Conservation (phyloP, 1,140 invertebrate genomes). For the Drosophila punjabiensis region DNA sequence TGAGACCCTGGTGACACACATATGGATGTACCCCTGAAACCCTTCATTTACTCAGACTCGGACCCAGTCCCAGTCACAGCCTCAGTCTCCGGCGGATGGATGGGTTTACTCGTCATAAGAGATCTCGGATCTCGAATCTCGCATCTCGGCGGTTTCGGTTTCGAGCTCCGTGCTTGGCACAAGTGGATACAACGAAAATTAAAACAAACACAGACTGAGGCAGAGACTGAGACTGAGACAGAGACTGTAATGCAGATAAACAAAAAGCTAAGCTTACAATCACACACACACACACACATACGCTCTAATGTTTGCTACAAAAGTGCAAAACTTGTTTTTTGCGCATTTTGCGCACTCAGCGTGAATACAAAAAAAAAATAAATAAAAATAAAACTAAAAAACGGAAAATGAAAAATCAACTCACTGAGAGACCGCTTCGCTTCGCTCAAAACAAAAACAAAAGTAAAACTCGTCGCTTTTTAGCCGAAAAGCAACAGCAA, state of each 20-base stretch:
- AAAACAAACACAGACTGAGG: conserved; percentile 68
- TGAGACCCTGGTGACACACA: conserved; percentile 19
- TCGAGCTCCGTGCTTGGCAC: conserved; percentile 73
- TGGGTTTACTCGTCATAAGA: conserved; percentile 10
- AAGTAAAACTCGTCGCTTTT: conserved; percentile 55
- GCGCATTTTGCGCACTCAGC: conserved; percentile 82
- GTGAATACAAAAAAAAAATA: conserved; percentile 37
- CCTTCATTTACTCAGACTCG: conserved; percentile 3
- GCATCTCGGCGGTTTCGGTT: conserved; percentile 59
- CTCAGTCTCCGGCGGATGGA: conserved; percentile 21
- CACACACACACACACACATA: conserved; percentile 18
- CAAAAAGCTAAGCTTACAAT: conserved; percentile 61
- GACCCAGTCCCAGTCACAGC: background rate
- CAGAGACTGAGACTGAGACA: conserved; percentile 40
- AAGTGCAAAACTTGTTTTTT: conserved; percentile 83
- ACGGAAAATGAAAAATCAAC: conserved; percentile 29
- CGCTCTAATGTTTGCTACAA: conserved; percentile 48
- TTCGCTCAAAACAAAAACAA: conserved; percentile 60
- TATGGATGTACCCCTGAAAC: background rate
- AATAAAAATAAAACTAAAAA: background rate
- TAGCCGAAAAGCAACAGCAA: conserved; percentile 43
- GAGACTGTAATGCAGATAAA: conserved; percentile 49
- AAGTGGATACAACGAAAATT: conserved; percentile 79
- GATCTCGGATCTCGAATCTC: conserved; percentile 42
- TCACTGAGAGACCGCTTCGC: conserved; percentile 25